Percentiles rank a stretch among this genome's conserved stretches.
phyloP scores from a whole-genome alignment of 2,113 vertebrate species.

The Nerophis ophidion region DNA sequence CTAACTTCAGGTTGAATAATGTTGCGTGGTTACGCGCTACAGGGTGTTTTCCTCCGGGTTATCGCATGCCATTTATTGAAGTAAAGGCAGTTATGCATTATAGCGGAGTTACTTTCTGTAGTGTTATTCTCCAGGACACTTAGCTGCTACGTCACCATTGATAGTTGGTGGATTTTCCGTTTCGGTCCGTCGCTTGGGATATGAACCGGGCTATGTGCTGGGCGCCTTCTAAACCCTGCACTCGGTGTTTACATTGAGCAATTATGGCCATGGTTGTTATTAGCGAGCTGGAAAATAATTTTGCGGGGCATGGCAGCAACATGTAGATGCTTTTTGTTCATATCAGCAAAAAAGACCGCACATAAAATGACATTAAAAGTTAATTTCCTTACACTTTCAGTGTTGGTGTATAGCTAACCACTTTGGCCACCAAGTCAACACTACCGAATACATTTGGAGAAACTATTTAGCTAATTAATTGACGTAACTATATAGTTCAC shows the following conservation, averaged over 20 bases:
- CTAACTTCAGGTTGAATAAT: constrained; percentile 38
- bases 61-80: not conserved
- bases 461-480: not conserved
- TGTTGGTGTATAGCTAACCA: constrained; percentile 36
- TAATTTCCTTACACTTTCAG: constrained; percentile 38
- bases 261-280: constrained; percentile 37
- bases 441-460: constrained; percentile 16
- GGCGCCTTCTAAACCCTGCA: constrained; percentile 42
- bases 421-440: constrained; percentile 37
- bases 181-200: constrained; percentile 25
- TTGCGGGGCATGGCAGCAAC: not conserved
- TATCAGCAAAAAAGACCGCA: not conserved
- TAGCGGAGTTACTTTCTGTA: constrained; percentile 2
- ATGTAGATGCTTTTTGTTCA: not conserved
- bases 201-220: constrained; percentile 53
- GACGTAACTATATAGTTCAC: not conserved
- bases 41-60: not conserved
- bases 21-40: not conserved
- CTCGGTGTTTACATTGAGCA: constrained; percentile 66
- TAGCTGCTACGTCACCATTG: constrained; percentile 54
- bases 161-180: constrained; percentile 41
- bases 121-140: constrained; percentile 42
- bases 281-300: constrained; percentile 18
- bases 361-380: constrained; percentile 5
- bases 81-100: not conserved